A percentile compares a stretch with the other conserved stretches of the same genome.
phyloP scores from a whole-genome alignment of 37 sponge, comb jelly and placozoan species.

The Ianthella basta region DNA sequence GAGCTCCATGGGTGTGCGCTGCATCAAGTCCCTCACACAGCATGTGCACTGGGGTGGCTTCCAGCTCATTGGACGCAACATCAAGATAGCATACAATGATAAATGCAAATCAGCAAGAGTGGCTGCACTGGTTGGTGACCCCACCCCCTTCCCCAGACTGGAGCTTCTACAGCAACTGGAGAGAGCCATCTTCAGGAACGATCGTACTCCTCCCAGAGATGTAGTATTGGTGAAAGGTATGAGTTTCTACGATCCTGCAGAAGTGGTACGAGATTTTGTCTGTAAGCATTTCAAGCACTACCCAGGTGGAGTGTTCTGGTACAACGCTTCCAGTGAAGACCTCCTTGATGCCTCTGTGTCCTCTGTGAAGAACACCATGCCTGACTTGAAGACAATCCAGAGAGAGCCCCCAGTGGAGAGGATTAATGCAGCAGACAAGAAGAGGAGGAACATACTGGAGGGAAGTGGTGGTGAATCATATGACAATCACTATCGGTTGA shows the following conservation, averaged over 20 bases:
- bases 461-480: not conserved
- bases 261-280: constrained; percentile 50
- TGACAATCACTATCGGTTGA: constrained; percentile 1
- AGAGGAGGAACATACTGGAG: not conserved
- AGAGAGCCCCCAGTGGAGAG: constrained; percentile 22
- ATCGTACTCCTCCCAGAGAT: constrained; percentile 21
- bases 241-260: constrained; percentile 30
- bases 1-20: constrained; percentile 67
- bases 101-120: not conserved
- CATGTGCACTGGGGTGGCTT: constrained; percentile 85
- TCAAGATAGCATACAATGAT: constrained; percentile 26
- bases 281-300: constrained; percentile 32
- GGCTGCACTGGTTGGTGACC: constrained; percentile 8
- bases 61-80: constrained; percentile 77
- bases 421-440: not conserved
- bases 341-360: constrained; percentile 32
- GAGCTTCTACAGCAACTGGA: constrained; percentile 52
- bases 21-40: constrained; percentile 64
- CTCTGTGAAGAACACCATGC: constrained; percentile 20
- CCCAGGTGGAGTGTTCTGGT: constrained; percentile 56
- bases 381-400: not conserved
- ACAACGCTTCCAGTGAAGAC: constrained; percentile 24
- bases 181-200: constrained; percentile 31
- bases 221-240: constrained; percentile 26
- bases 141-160: constrained; percentile 57